Base-by-base conservation (phyloP, 2,888 invertebrate species). In the Leucophenga maculata region DNA sequence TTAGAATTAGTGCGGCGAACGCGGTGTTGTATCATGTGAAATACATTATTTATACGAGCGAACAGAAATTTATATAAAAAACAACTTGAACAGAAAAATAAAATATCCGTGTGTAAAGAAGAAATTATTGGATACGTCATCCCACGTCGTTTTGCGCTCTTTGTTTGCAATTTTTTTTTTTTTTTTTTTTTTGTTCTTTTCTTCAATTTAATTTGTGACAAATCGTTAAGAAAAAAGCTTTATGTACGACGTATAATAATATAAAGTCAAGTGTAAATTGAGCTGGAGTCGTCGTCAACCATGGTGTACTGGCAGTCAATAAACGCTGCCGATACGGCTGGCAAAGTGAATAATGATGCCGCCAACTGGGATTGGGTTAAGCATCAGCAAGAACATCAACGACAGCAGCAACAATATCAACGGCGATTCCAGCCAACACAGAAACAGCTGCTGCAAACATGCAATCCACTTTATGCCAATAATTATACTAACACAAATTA, bases 281-380 rank as follows among this genome's bases (percentile, higher is more conserved):
- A 39, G 9, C 11, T 39, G 39, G 39, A n/a, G n/a, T n/a, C 39
- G 39, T 39, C 39, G 11, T 39, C 11, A 39, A 6, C 39, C 8
- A 52, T 59, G 69, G 67, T 84, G 68, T 82, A 77, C 68, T 84
- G 83, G 84, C 83, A 81, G 75, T 78, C 77, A 74, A 74, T 75
- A 70, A 83, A 78, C 77, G 74, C 67, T 57, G 22, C 39, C 31
- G 68, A 20, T 13, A 48, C 48, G 52, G 13, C 13, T 14, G n/a
- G 13, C 18, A 44, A 39, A 39, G 59, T 14, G 14, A 67, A 2
- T 6, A 52, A 16, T 32, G 39, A 26, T 20, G n/a, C 18, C 20
- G 18, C 18, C 26, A 26, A 57, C 9, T 65, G 54, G 50, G 31
- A 65, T 16, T 32, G 26, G 50, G 31, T 65, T 26, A 22, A 65